Evolutionary conservation across 2,888 invertebrate genomes (phyloP), one percentile per base, ranked within the genome.

Genomic region (Microdon myrmicae): DNA sequence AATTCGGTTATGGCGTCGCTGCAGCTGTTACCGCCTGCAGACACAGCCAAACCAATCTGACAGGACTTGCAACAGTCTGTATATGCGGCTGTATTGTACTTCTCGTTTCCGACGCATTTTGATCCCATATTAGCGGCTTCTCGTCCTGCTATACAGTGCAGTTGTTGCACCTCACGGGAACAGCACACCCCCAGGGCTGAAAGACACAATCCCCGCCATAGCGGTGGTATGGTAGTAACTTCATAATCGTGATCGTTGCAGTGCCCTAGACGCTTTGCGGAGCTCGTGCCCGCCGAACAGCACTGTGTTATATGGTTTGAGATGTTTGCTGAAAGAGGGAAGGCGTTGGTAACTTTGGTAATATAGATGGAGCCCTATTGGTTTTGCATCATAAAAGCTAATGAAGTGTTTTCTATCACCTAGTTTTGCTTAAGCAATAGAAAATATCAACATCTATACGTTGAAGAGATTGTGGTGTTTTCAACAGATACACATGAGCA

Each of bases 131-230:
- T 67, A 0, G 76, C 79, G 2, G 75, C 77, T 26, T 71, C 64
- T 0, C 77, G 74, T 6, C 79, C 79, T 5, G 73, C 71, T 5
- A 73, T 71, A 53, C 80, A 80, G 44, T 74, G 73, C 35, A 74
- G 71, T n/a, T 72, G 70, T 3, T 84, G 81, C 43, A 82, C 73
- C 67, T 82, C 81, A 9, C 81, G 80, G 16, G 83, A 81, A 73
- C 89, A 89, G 71, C 89, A 89, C 20, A 87, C 84, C 47, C 84
- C 83, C 14, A 86, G 82, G 0, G 86, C 82, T n/a, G 85, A 84
- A 26, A 86, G 73, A 68, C 89, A 89, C 1, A 84, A 73, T 2
- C 82, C 81, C 69, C 87, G 85, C 72, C 86, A 85, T 25, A 83
- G 80, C 4, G 81, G 75, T 0, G 83, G 76, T 37, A 88, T 81